Conservation (phyloP, 2,888 invertebrate species). For the Branchellion lobata region DNA sequence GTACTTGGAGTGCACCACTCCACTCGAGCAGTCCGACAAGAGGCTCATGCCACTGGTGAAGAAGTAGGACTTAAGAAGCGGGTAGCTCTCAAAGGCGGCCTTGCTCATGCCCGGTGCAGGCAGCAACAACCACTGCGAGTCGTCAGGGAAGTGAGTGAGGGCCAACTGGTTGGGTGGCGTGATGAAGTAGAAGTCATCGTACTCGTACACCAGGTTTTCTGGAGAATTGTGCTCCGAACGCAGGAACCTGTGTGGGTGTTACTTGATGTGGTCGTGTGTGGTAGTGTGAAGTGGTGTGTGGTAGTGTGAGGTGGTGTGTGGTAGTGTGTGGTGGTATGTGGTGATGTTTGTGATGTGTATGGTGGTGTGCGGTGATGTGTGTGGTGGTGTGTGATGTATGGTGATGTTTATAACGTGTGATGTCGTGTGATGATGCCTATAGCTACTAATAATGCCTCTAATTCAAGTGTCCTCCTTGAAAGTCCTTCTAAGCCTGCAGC, state of each 20-base stretch:
- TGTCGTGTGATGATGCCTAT: too few relatives aligned
- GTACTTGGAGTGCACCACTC: constrained; percentile 56
- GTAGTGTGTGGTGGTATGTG: too few relatives aligned
- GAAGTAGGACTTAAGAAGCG: constrained; percentile 62
- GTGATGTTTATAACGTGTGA: too few relatives aligned
- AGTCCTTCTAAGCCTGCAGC: too few relatives aligned
- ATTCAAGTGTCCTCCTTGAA: too few relatives aligned
- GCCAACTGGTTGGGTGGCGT: constrained; percentile 79
- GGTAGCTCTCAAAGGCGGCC: constrained; percentile 61
- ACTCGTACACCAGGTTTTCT: constrained; percentile 75
- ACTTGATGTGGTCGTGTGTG: too few relatives aligned
- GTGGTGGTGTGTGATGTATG: too few relatives aligned
- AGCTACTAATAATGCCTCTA: too few relatives aligned
- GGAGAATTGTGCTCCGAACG: constrained; percentile 60
- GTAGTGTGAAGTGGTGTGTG: too few relatives aligned
- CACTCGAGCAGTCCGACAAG: constrained; percentile 55
- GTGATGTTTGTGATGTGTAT: too few relatives aligned
- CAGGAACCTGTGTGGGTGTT: constrained; percentile 47
- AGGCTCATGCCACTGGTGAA: constrained; percentile 61
- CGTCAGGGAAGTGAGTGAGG: constrained; percentile 62
- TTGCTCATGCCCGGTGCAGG: constrained; percentile 48
- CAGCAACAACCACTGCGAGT: constrained; percentile 60
- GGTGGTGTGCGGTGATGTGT: too few relatives aligned
- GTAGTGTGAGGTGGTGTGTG: too few relatives aligned
- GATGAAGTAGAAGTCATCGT: constrained; percentile 98